Base-by-base conservation (phyloP, 2,888 invertebrate species). In the Leucoptera coffeella region DNA sequence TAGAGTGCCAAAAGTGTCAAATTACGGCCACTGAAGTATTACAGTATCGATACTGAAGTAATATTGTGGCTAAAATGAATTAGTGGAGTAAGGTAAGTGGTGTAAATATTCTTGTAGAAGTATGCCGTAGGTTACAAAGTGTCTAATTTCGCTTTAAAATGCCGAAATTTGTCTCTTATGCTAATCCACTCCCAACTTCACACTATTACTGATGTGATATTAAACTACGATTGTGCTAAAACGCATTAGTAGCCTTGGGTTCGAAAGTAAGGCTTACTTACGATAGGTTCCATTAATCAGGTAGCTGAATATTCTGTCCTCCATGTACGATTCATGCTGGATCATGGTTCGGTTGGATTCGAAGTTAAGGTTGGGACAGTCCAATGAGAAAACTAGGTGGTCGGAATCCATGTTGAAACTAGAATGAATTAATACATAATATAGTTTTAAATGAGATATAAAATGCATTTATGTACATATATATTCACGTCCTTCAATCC, bases 241-340 rank as follows among this genome's bases (percentile, higher is more conserved):
- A n/a, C n/a, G 7, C 15, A 6, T 12, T 3, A 2, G 3, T 6
- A 13, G 24, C 13, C 7, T 15, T 12, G n/a, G n/a, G 15, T 4
- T 2, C 7, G 5, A 10, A 5, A 9, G 9, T 8, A 8, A 12
- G 11, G 2, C 26, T 11, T 10, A 52, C 62, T 54, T 30, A 64
- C 64, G 54, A 28, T 64, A 64, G 0, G 33, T 32, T 0, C 46
- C 54, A 2, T 38, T 38, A 19, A 50, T 44, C n/a, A 37, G 36
- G 35, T 46, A 61, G 25, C 29, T 31, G 37, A 41, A 61, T 0
- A 24, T 19, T 0, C 26, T 24, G 27, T 58, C 59, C 19, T 61
- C 61, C 0, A 29, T 8, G 13, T 40, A 32, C 1, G 50, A 42
- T 2, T 21, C 7, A 33, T 65, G 62, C 33, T 60, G 59, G 13